phyloP scores from a whole-genome alignment of 2,888 invertebrate genomes.

The Apomyelois bistriatella region DNA sequence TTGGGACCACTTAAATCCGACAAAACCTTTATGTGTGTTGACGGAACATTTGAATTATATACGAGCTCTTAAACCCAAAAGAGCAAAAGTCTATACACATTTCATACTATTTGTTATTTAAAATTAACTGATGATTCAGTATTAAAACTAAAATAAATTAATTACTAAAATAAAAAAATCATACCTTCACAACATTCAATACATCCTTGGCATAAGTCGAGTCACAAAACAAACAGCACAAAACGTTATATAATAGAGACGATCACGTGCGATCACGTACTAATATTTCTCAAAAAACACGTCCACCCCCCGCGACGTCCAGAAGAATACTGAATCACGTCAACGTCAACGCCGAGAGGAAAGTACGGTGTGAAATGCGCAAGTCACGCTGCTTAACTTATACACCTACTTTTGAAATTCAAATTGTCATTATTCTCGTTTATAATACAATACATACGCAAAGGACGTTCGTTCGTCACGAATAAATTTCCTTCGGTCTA shows the following conservation, averaged over 20 bases:
- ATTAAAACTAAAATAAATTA: neutral
- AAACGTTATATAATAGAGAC: constrained; percentile 66
- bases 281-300: constrained; percentile 31
- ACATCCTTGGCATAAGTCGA: constrained; percentile 39
- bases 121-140: too few relatives aligned
- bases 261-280: constrained; percentile 56
- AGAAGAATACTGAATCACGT: constrained; percentile 57
- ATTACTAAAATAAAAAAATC: neutral
- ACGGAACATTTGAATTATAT: constrained; percentile 26
- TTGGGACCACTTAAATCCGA: constrained; percentile 24
- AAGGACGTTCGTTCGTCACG: constrained; percentile 34
- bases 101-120: neutral
- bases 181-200: constrained; percentile 38
- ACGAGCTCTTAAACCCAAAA: constrained; percentile 16
- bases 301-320: constrained; percentile 37
- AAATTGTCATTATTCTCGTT: constrained; percentile 59
- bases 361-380: constrained; percentile 71
- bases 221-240: constrained; percentile 65
- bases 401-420: constrained; percentile 66
- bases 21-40: constrained; percentile 13
- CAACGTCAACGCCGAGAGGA: constrained; percentile 50
- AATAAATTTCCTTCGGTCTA: constrained; percentile 40
- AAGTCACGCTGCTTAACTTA: constrained; percentile 72
- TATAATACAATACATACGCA: constrained; percentile 52
- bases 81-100: constrained; percentile 2